Percentiles rank a stretch among this genome's conserved stretches.
Evolutionary conservation across 35 echinoderm and acorn worm species (phyloP).

Genomic region (Amphiura filiformis): DNA sequence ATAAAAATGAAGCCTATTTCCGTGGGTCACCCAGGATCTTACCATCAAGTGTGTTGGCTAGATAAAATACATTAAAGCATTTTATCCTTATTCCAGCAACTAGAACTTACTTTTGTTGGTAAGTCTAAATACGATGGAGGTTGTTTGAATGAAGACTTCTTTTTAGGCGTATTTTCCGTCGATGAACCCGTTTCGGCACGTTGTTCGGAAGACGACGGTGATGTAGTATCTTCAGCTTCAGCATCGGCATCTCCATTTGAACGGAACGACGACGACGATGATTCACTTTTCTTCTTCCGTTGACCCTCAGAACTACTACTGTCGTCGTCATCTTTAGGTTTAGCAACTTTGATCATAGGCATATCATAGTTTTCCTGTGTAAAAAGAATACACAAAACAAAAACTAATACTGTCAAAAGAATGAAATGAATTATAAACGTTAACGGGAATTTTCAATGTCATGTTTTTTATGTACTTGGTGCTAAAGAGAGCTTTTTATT

Average conservation of each 20-base stretch:
- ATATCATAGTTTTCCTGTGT: conserved; percentile 92
- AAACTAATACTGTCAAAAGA: no score
- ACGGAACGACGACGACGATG: background rate
- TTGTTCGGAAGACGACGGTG: conserved; percentile 52
- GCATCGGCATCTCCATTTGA: conserved; percentile 1
- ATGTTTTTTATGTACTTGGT: no score
- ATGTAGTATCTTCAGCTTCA: conserved; percentile 24
- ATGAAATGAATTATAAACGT: no score
- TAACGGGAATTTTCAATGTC: no score
- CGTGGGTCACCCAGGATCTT: no score
- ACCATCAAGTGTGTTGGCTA: no score
- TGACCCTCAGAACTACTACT: background rate
- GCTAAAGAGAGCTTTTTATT: no score
- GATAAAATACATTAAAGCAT: no score
- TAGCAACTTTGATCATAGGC: conserved; percentile 80
- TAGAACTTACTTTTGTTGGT: background rate
- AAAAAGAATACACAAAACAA: background rate
- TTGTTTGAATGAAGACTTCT: conserved; percentile 27
- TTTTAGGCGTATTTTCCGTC: conserved; percentile 21
- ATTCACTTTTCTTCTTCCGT: conserved; percentile 14
- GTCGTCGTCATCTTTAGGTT: conserved; percentile 46
- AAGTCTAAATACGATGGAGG: background rate
- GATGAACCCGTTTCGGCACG: conserved; percentile 50
- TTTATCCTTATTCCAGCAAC: no score
- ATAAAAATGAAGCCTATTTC: no score